These are phyloP conservation scores for Phyllotreta cruciferae DNA, from an alignment of 2,888 invertebrate genomes.

Conservation along the genomic window DNA sequence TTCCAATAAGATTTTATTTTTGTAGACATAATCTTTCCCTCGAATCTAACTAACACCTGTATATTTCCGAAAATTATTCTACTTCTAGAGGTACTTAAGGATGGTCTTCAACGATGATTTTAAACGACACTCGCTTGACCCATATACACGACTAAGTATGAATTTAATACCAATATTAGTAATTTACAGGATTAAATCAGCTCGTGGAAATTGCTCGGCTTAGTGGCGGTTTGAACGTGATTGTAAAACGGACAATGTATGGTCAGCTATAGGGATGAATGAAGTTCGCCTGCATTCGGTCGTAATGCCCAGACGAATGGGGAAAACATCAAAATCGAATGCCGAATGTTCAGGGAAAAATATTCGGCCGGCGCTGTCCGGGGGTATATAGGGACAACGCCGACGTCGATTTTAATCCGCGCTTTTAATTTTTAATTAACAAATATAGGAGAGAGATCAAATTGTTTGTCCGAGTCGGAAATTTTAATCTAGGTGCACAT, in stretches of 20 bases:
- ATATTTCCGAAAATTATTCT: too few species aligned
- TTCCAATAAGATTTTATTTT: too few species aligned
- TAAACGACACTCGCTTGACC: too few species aligned
- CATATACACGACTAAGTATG: too few species aligned
- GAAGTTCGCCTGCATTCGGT: constrained; percentile 7
- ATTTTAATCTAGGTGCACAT: not conserved
- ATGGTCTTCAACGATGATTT: too few species aligned
- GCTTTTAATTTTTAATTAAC: constrained; percentile 13
- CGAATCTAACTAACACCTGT: too few species aligned
- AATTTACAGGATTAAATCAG: too few species aligned
- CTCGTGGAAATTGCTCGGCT: too few species aligned
- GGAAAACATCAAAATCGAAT: constrained; percentile 16
- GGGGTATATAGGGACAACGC: constrained; percentile 3
- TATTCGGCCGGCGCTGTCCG: constrained; percentile 4
- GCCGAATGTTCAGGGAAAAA: constrained; percentile 9
- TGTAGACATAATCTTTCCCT: too few species aligned
- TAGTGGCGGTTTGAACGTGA: too few species aligned
- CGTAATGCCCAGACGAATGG: constrained; percentile 1
- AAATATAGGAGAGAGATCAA: constrained; percentile 7
- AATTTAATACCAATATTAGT: too few species aligned
- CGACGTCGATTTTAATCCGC: constrained; percentile 6
- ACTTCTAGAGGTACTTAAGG: too few species aligned
- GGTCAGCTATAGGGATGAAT: not conserved
- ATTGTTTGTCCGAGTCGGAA: constrained; percentile 5
- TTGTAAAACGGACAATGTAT: not conserved